These are phyloP conservation scores for Rousettus madagascariensis DNA, from an alignment of 2,797 vertebrate species.

Conservation along the genomic window DNA sequence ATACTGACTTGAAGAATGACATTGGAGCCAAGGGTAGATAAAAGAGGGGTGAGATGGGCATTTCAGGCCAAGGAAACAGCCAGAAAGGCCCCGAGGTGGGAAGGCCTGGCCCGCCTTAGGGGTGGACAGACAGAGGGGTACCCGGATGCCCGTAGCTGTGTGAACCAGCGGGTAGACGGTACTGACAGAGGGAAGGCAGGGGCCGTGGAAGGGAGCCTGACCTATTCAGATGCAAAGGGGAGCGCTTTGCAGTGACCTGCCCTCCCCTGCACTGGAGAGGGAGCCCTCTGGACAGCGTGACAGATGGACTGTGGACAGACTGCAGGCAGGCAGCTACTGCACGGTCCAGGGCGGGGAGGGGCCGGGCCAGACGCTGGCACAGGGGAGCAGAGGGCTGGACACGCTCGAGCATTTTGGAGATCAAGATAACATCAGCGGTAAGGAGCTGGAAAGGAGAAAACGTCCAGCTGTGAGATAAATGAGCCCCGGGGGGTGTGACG, in stretches of 20 bases:
- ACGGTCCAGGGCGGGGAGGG: neutral
- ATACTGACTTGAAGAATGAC: neutral
- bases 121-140: neutral
- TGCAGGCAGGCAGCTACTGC: too few species aligned
- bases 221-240: neutral
- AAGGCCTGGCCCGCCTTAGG: neutral
- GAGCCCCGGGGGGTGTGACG: neutral
- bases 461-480: neutral
- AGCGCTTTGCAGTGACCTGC: neutral
- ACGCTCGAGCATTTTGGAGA: neutral
- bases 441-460: neutral
- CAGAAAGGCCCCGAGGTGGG: neutral
- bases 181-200: neutral
- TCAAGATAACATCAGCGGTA: neutral
- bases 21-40: neutral
- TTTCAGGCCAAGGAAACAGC: neutral
- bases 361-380: neutral
- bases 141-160: neutral
- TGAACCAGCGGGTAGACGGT: too few species aligned
- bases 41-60: neutral
- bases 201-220: neutral
- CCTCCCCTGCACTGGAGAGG: neutral
- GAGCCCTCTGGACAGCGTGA: rapidly evolving
- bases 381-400: neutral
- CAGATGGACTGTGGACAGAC: neutral